Evolutionary conservation across 2,888 invertebrate species (phyloP).

Genomic region (Sycophila texana): DNA sequence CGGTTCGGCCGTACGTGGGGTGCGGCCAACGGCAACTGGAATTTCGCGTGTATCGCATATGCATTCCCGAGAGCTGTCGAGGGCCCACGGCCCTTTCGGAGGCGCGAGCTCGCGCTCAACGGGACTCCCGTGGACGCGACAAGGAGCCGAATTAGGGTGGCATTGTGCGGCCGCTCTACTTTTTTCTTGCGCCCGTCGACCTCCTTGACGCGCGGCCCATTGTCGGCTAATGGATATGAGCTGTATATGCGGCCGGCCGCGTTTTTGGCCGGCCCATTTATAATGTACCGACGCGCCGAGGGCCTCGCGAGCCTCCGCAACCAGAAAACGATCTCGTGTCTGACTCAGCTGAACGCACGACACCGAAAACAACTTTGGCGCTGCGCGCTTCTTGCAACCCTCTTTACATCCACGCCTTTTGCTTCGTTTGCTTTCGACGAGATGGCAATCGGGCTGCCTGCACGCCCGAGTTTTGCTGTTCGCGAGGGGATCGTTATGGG

Average conservation of each 20-base stretch:
- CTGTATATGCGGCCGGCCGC: constrained; percentile 3
- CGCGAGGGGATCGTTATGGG: too few species aligned
- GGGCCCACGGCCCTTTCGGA: not conserved
- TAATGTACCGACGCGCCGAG: not conserved
- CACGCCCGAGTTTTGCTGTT: too few species aligned
- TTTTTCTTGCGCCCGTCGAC: constrained; percentile 59
- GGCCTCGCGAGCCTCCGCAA: not conserved
- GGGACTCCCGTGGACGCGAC: constrained; percentile 51
- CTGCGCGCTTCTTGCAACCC: not conserved
- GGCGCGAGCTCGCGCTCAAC: constrained; percentile 45
- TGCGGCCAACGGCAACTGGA: not conserved
- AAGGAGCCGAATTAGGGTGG: constrained; percentile 64
- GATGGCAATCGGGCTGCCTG: too few species aligned
- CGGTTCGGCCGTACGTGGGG: not conserved
- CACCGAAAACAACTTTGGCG: not conserved
- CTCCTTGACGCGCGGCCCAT: constrained; percentile 62
- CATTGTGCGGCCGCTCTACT: constrained; percentile 60
- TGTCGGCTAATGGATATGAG: constrained; percentile 65
- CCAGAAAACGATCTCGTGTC: not conserved
- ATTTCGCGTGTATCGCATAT: not conserved
- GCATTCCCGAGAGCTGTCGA: not conserved
- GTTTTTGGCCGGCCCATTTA: not conserved
- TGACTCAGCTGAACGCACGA: not conserved
- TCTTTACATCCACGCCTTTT: not conserved
- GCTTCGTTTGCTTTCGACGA: not conserved